These are phyloP conservation scores for Sternarchorhynchus goeldii DNA, from an alignment of 2,797 vertebrate genomes.

Conservation along the genomic window DNA sequence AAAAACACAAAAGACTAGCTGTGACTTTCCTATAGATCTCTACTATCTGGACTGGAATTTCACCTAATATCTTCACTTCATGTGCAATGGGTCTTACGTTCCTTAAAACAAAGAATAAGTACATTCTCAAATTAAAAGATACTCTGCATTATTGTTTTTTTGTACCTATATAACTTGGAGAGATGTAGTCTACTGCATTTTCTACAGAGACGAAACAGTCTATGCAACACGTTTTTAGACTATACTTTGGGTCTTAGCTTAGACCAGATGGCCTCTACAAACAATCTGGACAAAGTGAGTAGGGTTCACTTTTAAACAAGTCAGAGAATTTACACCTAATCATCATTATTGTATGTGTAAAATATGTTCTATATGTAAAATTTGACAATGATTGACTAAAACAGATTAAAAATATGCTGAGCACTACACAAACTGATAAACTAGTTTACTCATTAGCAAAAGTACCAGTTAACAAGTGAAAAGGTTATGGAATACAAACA, in stretches of 20 bases:
- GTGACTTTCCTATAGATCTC: too few species aligned
- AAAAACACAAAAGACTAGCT: too few species aligned
- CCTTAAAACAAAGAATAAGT: too few species aligned
- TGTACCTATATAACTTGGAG: too few species aligned
- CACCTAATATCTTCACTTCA: too few species aligned
- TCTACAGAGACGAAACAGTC: neutral
- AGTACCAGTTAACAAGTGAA: neutral
- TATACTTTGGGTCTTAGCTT: constrained; percentile 13
- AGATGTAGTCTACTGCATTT: neutral
- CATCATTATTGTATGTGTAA: neutral
- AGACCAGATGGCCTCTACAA: neutral
- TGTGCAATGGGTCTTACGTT: too few species aligned
- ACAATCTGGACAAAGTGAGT: neutral
- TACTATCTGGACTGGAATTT: too few species aligned
- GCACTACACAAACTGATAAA: constrained; percentile 61
- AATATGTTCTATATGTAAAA: neutral
- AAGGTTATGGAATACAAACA: constrained; percentile 67
- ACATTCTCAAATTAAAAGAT: too few species aligned
- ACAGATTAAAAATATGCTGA: neutral
- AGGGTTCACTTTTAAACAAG: neutral
- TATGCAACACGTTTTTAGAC: neutral
- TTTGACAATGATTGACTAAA: neutral
- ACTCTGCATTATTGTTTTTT: too few species aligned
- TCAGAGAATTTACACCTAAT: constrained; percentile 1
- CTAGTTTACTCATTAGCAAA: constrained; percentile 59